Percentiles rank a stretch among this genome's conserved stretches.
Conservation (phyloP, 2,797 vertebrate species). For the Sarcophilus harrisii region DNA sequence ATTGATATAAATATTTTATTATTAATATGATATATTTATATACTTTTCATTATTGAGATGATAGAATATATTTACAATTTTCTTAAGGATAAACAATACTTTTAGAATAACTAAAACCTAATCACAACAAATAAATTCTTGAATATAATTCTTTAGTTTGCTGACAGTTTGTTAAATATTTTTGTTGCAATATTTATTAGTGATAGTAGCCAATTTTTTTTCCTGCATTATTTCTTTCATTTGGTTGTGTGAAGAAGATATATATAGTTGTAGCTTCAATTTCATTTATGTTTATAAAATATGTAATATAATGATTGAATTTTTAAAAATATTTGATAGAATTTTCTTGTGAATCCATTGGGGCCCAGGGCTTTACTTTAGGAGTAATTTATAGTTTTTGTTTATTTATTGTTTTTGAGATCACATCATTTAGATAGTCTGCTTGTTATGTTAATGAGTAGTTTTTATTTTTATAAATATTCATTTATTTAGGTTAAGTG, state of each 20-base stretch:
- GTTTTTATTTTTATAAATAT: too few species aligned
- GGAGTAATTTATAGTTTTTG: too few species aligned
- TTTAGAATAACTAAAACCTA: not conserved
- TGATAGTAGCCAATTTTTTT: not conserved
- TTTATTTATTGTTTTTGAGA: not conserved
- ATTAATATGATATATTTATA: not conserved
- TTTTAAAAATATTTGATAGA: too few species aligned
- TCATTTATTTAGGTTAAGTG: too few species aligned
- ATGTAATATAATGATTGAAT: too few species aligned
- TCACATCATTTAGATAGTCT: not conserved
- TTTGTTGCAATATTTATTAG: not conserved
- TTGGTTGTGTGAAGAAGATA: not conserved
- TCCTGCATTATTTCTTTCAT: not conserved
- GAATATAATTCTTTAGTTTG: not conserved
- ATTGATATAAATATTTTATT: not conserved
- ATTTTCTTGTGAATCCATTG: too few species aligned
- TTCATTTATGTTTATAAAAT: too few species aligned
- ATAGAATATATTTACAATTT: not conserved
- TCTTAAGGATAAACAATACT: not conserved
- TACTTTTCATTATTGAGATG: not conserved
- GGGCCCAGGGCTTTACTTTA: too few species aligned
- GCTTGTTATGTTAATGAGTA: too few species aligned
- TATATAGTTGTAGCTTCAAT: not conserved
- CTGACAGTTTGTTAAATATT: not conserved
- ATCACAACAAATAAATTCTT: not conserved